Percentiles rank a stretch among this genome's conserved stretches.
Evolutionary conservation across 2,888 invertebrate genomes (phyloP).

Genomic region (Hybos culiciformis): DNA sequence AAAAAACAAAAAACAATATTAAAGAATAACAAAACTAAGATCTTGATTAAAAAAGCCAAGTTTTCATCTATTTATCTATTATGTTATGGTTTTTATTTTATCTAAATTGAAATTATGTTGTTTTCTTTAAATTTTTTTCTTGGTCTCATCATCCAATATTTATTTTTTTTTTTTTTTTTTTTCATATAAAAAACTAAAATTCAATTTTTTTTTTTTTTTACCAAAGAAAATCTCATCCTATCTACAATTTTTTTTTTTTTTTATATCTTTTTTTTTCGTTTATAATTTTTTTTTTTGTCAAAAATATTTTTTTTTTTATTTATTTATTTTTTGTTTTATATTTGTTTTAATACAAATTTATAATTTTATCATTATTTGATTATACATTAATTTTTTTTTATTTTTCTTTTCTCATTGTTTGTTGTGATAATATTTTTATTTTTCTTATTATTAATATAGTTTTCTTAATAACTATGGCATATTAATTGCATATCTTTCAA

Average conservation of each 20-base stretch:
- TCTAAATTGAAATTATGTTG: conserved; percentile 13
- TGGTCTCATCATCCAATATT: conserved; percentile 12
- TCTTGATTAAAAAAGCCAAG: no score
- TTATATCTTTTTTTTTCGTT: conserved; percentile 8
- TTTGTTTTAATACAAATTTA: conserved; percentile 6
- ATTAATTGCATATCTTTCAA: neutral
- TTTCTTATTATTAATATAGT: neutral
- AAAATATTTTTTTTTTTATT: conserved; percentile 11
- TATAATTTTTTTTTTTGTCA: conserved; percentile 12
- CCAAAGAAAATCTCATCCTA: no score
- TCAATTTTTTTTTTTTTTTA: no score
- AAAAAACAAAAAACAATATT: no score
- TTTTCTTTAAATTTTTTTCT: conserved; percentile 12
- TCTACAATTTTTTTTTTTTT: conserved; percentile 2
- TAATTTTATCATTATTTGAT: neutral
- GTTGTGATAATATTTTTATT: neutral
- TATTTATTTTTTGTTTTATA: conserved; percentile 10
- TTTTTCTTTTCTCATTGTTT: neutral
- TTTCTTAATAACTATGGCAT: neutral
- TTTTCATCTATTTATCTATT: no score
- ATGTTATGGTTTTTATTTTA: conserved; percentile 11
- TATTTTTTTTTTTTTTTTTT: conserved; percentile 13
- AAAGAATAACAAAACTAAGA: no score
- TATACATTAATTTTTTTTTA: neutral
- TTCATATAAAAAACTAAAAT: conserved; percentile 11